A percentile compares a stretch with the other conserved stretches of the same genome.
Evolutionary conservation across 2,888 invertebrate species (phyloP).

Genomic region (Apamea sordens): DNA sequence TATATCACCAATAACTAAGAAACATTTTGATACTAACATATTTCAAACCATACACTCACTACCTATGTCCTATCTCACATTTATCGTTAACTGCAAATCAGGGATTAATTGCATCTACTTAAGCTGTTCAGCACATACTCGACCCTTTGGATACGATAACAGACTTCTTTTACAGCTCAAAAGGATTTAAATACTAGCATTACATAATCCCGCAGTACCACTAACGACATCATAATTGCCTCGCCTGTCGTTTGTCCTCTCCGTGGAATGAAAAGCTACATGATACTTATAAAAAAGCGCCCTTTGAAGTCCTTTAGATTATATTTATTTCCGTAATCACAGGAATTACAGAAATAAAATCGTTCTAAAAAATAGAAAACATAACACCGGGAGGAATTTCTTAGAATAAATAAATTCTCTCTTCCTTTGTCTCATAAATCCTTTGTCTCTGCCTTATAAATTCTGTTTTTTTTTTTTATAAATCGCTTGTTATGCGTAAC

Average conservation of each 20-base stretch:
- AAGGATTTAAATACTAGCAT: slow-evolving; percentile 66
- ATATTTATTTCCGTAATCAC: slow-evolving; percentile 65
- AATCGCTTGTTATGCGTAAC: slow-evolving; percentile 70
- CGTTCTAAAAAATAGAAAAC: slow-evolving; percentile 58
- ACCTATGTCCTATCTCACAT: slow-evolving; percentile 10
- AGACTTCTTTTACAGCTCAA: slow-evolving; percentile 28
- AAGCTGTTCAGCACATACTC: background rate
- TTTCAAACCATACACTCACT: slow-evolving; percentile 13
- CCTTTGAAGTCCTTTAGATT: slow-evolving; percentile 61
- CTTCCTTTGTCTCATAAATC: slow-evolving; percentile 70
- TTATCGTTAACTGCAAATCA: slow-evolving; percentile 11
- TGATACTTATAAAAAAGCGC: slow-evolving; percentile 51
- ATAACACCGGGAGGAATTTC: slow-evolving; percentile 55
- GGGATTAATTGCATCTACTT: background rate
- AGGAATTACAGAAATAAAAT: slow-evolving; percentile 62
- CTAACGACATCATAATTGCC: slow-evolving; percentile 71
- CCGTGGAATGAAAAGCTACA: slow-evolving; percentile 53
- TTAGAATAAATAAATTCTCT: slow-evolving; percentile 66
- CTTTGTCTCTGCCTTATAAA: slow-evolving; percentile 68
- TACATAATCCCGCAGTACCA: slow-evolving; percentile 63
- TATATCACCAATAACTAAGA: slow-evolving; percentile 71
- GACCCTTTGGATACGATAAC: slow-evolving; percentile 25
- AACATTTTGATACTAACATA: slow-evolving; percentile 58
- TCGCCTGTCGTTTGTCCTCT: slow-evolving; percentile 65
- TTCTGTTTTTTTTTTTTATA: slow-evolving; percentile 67